phyloP scores from a whole-genome alignment of 2,797 vertebrate genomes.

The Amblyraja radiata region DNA sequence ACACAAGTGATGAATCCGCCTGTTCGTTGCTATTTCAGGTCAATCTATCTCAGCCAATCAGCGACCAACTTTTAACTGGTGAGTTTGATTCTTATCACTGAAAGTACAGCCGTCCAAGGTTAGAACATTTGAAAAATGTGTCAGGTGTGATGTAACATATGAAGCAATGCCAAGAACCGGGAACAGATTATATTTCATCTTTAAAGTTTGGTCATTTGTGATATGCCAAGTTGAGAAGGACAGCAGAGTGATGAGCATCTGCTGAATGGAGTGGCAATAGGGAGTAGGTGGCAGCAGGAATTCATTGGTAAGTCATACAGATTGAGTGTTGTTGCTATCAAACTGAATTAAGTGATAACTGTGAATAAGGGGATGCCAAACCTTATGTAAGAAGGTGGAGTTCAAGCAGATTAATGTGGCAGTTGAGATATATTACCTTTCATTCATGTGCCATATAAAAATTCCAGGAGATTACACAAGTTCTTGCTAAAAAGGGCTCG shows the following conservation, averaged over 20 bases:
- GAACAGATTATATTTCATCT: background rate
- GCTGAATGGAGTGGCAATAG: too few relatives aligned
- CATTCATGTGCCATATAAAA: background rate
- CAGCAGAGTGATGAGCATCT: background rate
- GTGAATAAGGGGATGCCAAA: background rate
- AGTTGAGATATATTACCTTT: background rate
- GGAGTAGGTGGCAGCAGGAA: background rate
- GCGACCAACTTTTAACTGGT: background rate
- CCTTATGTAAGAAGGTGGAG: background rate
- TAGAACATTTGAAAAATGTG: background rate
- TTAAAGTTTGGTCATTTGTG: background rate
- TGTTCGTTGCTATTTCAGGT: background rate
- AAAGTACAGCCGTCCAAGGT: background rate
- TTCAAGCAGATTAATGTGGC: background rate
- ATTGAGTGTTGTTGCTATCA: background rate
- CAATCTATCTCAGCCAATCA: background rate
- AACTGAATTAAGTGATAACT: background rate
- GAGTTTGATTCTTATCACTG: background rate
- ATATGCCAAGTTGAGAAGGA: background rate
- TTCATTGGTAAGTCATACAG: background rate
- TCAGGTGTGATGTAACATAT: slow-evolving; percentile 3
- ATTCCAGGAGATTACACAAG: background rate
- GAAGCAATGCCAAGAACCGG: background rate
- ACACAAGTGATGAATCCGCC: background rate
- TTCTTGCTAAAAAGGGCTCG: too few relatives aligned